Conservation (phyloP, 2,797 vertebrate genomes). For the Microctenopoma stevenorrisi region DNA sequence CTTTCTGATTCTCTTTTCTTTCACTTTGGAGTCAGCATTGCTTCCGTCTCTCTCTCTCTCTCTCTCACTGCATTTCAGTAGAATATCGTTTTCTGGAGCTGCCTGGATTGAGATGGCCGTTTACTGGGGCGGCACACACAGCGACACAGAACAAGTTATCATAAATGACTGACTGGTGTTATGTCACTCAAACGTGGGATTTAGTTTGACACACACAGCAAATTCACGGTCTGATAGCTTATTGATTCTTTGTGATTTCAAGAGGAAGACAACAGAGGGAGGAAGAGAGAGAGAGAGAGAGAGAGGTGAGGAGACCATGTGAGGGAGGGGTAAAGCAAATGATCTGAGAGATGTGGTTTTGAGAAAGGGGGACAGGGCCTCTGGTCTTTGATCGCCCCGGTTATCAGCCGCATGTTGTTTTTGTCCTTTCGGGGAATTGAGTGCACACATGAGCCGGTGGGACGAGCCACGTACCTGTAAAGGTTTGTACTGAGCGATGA, state of each 20-base stretch:
- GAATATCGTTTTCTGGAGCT: slow-evolving; percentile 22
- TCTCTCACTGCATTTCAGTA: slow-evolving; percentile 17
- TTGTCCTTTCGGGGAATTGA: slow-evolving; percentile 1
- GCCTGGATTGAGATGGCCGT: slow-evolving; percentile 19
- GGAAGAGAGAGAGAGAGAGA: slow-evolving; percentile 8
- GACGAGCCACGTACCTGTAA: neutral
- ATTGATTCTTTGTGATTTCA: slow-evolving; percentile 66
- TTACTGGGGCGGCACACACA: slow-evolving; percentile 8
- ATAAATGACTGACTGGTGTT: slow-evolving; percentile 50
- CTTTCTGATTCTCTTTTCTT: slow-evolving; percentile 12
- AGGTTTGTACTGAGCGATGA: no score
- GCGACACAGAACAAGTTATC: slow-evolving; percentile 14
- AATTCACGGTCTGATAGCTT: slow-evolving; percentile 59
- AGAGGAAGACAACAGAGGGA: slow-evolving; percentile 17
- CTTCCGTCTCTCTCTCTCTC: slow-evolving; percentile 10
- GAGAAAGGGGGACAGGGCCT: neutral
- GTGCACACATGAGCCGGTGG: neutral
- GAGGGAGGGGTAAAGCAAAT: neutral
- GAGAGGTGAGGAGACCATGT: slow-evolving; percentile 21
- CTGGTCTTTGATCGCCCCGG: slow-evolving; percentile 9
- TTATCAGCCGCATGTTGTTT: neutral
- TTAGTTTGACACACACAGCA: slow-evolving; percentile 26
- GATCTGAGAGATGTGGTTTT: neutral
- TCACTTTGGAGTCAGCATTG: slow-evolving; percentile 34
- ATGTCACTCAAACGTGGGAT: slow-evolving; percentile 56